These are phyloP conservation scores for Hermaeophaga mercurialis DNA, from an alignment of 2,888 invertebrate species.

Conservation along the genomic window DNA sequence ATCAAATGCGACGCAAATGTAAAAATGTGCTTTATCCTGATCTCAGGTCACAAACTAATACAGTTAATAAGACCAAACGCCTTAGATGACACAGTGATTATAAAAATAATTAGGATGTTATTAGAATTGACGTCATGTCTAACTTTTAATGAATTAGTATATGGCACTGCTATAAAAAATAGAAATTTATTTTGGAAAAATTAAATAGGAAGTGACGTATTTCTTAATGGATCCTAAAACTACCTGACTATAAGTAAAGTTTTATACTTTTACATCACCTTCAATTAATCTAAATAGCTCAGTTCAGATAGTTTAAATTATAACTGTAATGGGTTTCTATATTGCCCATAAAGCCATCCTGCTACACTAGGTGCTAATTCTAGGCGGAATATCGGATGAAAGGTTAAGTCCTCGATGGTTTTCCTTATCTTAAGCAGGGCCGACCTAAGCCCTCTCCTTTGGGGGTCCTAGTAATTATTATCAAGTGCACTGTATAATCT, in stretches of 20 bases:
- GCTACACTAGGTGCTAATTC: slow-evolving; percentile 36
- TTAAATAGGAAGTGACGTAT: background rate
- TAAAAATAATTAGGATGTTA: no score
- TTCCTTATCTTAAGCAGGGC: background rate
- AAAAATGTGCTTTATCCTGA: no score
- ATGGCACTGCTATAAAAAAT: no score
- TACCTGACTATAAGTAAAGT: slow-evolving; percentile 28
- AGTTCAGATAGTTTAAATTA: slow-evolving; percentile 30
- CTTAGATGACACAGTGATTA: background rate
- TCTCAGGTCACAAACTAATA: no score
- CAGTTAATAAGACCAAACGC: no score
- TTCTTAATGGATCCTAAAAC: background rate
- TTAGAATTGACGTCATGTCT: no score
- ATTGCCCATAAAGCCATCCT: slow-evolving; percentile 30
- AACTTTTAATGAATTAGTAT: no score
- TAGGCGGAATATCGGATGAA: slow-evolving; percentile 33
- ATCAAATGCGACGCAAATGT: no score
- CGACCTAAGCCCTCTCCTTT: no score
- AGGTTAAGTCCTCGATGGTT: slow-evolving; percentile 27
- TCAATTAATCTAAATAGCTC: slow-evolving; percentile 34
- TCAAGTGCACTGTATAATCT: no score
- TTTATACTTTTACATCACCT: slow-evolving; percentile 32
- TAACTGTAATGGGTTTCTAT: slow-evolving; percentile 35
- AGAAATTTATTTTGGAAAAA: no score
- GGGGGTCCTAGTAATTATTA: no score